Conservation (phyloP, 2,797 vertebrate genomes). For the Scomberomorus guttatus region DNA sequence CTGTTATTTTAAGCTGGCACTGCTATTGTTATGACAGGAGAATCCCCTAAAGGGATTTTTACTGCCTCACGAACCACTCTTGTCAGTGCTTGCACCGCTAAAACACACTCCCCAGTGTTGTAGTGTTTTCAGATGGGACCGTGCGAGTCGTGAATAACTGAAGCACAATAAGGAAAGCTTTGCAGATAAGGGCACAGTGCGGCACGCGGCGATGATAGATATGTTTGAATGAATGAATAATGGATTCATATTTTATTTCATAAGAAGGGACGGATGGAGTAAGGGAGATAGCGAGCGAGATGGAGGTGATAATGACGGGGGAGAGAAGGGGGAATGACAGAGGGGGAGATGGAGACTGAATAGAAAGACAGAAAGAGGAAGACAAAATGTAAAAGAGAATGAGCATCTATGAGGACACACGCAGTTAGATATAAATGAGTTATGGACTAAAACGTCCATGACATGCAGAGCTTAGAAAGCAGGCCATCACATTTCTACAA, state of each 20-base stretch:
- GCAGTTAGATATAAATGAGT: conserved; percentile 61
- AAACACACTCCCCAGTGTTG: conserved; percentile 66
- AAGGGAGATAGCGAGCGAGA: conserved; percentile 71
- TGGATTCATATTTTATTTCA: conserved; percentile 79
- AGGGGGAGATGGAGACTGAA: conserved; percentile 15
- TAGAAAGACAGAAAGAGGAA: conserved; percentile 7
- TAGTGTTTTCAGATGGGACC: conserved; percentile 72
- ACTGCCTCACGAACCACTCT: conserved; percentile 74
- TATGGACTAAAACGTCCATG: conserved; percentile 56
- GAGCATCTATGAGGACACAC: conserved; percentile 52
- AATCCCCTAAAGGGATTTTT: conserved; percentile 79
- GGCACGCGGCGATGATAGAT: conserved; percentile 70
- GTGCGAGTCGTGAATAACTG: conserved; percentile 65
- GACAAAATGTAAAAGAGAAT: conserved; percentile 40
- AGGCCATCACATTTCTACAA: conserved; percentile 38
- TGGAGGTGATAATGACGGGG: conserved; percentile 74
- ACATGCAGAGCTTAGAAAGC: conserved; percentile 45
- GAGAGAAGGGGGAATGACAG: conserved; percentile 45
- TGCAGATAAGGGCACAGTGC: conserved; percentile 65
- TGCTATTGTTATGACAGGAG: conserved; percentile 78
- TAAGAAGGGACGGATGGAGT: conserved; percentile 77
- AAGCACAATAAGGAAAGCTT: conserved; percentile 68
- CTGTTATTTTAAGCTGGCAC: conserved; percentile 77
- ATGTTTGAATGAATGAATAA: conserved; percentile 79
- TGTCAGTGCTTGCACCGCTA: conserved; percentile 68